Base-by-base conservation (phyloP, 2,888 invertebrate genomes). In the Monoplex corrugatus region DNA sequence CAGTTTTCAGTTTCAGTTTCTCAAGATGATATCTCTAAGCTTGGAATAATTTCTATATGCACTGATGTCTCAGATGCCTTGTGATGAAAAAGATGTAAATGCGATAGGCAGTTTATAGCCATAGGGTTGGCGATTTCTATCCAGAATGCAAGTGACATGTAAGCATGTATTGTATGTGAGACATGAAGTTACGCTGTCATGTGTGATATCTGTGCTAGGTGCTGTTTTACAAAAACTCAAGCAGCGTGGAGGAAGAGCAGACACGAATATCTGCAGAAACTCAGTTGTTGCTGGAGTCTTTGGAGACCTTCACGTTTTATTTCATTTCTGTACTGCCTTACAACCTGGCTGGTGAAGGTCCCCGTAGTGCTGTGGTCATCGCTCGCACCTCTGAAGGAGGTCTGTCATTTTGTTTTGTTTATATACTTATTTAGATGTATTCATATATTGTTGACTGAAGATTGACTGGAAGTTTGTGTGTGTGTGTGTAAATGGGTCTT, bases 261-360 rank as follows among this genome's bases (percentile, higher is more conserved):
- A 50, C 68, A 78, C 40, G 72, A n/a, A 87, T 87, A 8, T 35
- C 87, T 6, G 32, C 89, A 86, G 80, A 63, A 16, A 86, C 82
- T 23, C 78, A 43, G 6, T 43, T 44, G 57, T 16, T 86, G 50
- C 80, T 99, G 28, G 98, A 98, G 0, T 98, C 98, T 95, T 97
- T 99, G 28, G 98, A 98, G 95, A 98, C 98, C 96, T 99, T 97
- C 96, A 98, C 99, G 0, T 97, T 98, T 94, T 99, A 99, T 96
- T 97, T 97, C 50, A 98, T 99, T 90, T 98, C 98, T 96, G 98
- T 99, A 88, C 96, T 98, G 92, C 98, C 99, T 0, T 99, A 99
- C 96, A 99, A 99, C 96, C 98, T 99, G 0, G 99, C 99, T 23
- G 99, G 99, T 10, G 99, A 99, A 96, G 99, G 99, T 0, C 99